phyloP scores from a whole-genome alignment of 2,888 invertebrate genomes.

The Sialis lutaria region DNA sequence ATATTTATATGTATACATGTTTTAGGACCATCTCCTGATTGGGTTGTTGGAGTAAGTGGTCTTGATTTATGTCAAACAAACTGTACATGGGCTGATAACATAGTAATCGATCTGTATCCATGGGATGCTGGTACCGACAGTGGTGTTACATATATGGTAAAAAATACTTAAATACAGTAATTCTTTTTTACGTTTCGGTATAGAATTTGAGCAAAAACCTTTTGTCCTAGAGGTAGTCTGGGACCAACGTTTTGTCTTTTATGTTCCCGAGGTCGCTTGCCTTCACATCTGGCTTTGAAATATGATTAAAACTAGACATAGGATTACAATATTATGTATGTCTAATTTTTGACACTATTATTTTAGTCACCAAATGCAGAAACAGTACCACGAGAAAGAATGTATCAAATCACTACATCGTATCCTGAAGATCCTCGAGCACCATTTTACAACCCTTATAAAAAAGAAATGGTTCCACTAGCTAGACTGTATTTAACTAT shows the following conservation, averaged over 20 bases:
- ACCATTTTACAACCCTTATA: constrained; percentile 73
- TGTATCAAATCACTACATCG: constrained; percentile 76
- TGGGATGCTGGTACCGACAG: constrained; percentile 94
- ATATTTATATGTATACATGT: constrained; percentile 3
- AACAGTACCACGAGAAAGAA: constrained; percentile 62
- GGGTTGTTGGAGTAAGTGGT: constrained; percentile 87
- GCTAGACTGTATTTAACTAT: constrained; percentile 66
- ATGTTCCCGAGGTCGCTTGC: background rate
- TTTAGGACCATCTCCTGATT: constrained; percentile 88
- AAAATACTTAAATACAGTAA: constrained; percentile 10
- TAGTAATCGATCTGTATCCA: constrained; percentile 73
- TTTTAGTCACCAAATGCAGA: constrained; percentile 60
- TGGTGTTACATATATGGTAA: constrained; percentile 80
- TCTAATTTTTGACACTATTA: constrained; percentile 1
- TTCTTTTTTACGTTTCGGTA: too few species aligned
- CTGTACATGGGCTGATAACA: constrained; percentile 79
- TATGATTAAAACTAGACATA: too few species aligned
- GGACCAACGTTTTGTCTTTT: background rate
- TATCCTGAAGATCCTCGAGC: constrained; percentile 82
- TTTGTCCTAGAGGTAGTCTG: background rate
- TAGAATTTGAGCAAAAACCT: too few species aligned
- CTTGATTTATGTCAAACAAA: constrained; percentile 75
- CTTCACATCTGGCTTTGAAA: background rate
- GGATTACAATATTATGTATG: background rate
- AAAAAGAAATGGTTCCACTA: constrained; percentile 57